phyloP scores from a whole-genome alignment of 2,113 vertebrate genomes.

The Dolichotis patagonum region DNA sequence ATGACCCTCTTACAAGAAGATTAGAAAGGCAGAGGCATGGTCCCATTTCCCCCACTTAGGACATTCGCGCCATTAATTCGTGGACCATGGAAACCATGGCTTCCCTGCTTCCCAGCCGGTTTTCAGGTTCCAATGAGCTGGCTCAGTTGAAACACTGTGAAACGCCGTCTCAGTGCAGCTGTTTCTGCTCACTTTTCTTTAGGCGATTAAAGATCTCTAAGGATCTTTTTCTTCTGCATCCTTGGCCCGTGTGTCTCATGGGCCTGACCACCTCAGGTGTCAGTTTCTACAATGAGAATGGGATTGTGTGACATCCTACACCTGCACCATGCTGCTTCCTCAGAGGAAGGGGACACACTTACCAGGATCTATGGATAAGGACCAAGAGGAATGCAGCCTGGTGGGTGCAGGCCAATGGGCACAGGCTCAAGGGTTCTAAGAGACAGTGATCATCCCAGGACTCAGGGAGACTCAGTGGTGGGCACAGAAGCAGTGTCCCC shows the following conservation, averaged over 20 bases:
- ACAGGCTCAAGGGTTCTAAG: neutral
- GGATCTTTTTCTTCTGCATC: neutral
- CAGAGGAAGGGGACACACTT: neutral
- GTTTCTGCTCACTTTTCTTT: constrained; percentile 13
- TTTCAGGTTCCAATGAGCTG: neutral
- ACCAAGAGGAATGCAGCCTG: accelerated
- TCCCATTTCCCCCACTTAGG: neutral
- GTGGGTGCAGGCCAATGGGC: neutral
- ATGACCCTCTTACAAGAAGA: neutral
- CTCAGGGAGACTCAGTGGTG: neutral
- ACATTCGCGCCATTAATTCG: neutral
- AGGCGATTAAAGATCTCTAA: neutral
- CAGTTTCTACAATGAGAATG: neutral
- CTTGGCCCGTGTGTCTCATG: neutral
- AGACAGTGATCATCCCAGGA: neutral
- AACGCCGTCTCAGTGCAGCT: neutral
- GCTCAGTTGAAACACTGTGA: neutral
- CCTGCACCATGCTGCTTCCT: accelerated
- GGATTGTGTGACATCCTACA: neutral
- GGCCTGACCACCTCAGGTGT: neutral
- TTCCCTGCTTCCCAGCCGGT: neutral
- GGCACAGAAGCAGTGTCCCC: neutral
- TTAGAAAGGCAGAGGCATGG: neutral
- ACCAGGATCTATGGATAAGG: accelerated
- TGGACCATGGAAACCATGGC: neutral